phyloP scores from a whole-genome alignment of 2,888 invertebrate species.

The Epinotia brunnichana region DNA sequence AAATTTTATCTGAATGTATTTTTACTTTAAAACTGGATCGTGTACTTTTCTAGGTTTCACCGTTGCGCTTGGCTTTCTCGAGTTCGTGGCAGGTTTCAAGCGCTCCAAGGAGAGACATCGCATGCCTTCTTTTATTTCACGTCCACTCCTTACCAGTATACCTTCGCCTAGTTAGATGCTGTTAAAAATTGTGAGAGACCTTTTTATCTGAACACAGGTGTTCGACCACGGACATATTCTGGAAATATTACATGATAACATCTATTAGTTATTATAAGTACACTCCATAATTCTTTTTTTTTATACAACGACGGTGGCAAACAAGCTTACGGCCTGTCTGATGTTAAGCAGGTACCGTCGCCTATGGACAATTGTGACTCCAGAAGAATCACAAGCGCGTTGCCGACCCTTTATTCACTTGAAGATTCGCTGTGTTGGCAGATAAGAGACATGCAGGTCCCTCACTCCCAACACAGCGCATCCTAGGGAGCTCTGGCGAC shows the following conservation, averaged over 20 bases:
- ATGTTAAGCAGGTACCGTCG: too few relatives aligned
- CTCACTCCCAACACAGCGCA: too few relatives aligned
- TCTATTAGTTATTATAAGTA: too few relatives aligned
- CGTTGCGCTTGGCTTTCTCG: slow-evolving; percentile 30
- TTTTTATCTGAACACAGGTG: not conserved
- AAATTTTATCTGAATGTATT: slow-evolving; percentile 16
- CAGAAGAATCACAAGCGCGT: too few relatives aligned
- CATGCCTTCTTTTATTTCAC: slow-evolving; percentile 41
- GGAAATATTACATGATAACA: too few relatives aligned
- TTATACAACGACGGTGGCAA: too few relatives aligned
- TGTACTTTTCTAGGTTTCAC: slow-evolving; percentile 39
- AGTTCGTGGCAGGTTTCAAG: slow-evolving; percentile 56
- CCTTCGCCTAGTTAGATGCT: not conserved
- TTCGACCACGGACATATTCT: not conserved
- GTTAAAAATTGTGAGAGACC: not conserved
- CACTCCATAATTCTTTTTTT: not conserved
- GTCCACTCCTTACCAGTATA: slow-evolving; percentile 20
- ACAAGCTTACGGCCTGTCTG: too few relatives aligned
- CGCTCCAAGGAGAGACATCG: slow-evolving; percentile 50
- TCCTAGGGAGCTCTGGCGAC: too few relatives aligned
- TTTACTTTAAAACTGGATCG: slow-evolving; percentile 19
- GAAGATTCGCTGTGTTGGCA: too few relatives aligned
- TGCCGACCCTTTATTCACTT: too few relatives aligned
- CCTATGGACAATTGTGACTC: too few relatives aligned
- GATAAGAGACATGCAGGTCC: too few relatives aligned